Conservation (phyloP, 2,113 vertebrate genomes). For the Polypterus senegalus region DNA sequence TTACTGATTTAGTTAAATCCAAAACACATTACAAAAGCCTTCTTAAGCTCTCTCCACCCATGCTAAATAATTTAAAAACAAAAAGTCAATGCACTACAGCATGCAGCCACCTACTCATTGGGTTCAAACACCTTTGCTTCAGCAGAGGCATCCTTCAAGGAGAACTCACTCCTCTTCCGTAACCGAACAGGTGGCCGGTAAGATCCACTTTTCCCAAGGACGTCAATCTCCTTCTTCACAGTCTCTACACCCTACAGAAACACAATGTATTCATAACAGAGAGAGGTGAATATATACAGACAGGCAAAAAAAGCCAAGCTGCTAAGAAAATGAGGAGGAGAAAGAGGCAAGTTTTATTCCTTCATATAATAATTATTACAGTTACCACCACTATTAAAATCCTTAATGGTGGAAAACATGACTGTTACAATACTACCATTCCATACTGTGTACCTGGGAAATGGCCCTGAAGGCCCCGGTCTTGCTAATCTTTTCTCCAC, state of each 20-base stretch:
- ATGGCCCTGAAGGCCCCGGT: slow-evolving; percentile 77
- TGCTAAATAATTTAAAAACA: not conserved
- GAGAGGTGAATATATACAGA: not conserved
- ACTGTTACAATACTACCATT: no score
- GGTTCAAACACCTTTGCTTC: slow-evolving; percentile 70
- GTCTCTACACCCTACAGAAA: slow-evolving; percentile 72
- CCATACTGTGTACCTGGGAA: slow-evolving; percentile 59
- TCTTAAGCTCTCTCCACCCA: not conserved
- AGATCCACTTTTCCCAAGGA: slow-evolving; percentile 67
- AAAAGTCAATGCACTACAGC: not conserved
- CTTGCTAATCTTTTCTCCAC: slow-evolving; percentile 76
- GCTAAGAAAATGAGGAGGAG: no score
- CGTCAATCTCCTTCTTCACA: slow-evolving; percentile 81
- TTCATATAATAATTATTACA: no score
- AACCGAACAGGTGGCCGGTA: slow-evolving; percentile 72
- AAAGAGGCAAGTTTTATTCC: no score
- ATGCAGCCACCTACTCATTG: slow-evolving; percentile 63
- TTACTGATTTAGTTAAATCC: no score
- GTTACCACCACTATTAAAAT: no score
- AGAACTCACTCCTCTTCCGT: slow-evolving; percentile 79
- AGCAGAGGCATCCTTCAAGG: slow-evolving; percentile 50
- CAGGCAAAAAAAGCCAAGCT: not conserved
- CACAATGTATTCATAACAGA: not conserved
- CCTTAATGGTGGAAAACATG: no score
- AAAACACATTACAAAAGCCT: not conserved